Base-by-base conservation (phyloP, 1,140 invertebrate species). In the Brachionus manjavacas region DNA sequence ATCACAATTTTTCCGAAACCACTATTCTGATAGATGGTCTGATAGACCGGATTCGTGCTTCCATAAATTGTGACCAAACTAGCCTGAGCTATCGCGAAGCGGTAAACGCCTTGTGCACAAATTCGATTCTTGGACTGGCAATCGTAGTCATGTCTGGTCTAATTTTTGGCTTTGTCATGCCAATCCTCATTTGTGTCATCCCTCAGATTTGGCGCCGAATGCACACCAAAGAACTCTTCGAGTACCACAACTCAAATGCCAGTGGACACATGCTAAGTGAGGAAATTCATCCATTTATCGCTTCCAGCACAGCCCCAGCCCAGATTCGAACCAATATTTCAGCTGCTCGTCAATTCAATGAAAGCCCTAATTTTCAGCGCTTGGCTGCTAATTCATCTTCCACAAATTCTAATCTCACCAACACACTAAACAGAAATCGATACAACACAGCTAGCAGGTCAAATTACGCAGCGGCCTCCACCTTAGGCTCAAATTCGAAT, bases 341-440 rank as follows among this genome's bases (percentile, higher is more conserved):
- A 20, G 79, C 79, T 41, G 79, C 79, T 66, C 31, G 79, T 23
- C 79, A 81, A 23, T 81, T 81, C 31, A 81, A 81, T 81, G 79
- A 81, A 64, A 81, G 79, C 52, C 79, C 79, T 43, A 81, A 41
- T 46, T 81, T 81, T 64, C 79, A 81, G 28, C 79, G 79, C 43
- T 12, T 81, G 23, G 72, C 72, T 28, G 72, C 31, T 12, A 49
- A 46, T 76, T 76, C 72, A 3, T 76, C 72, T 25, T 76, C 72
- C 12, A 76, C 43, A 25, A 76, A 76, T n/a, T 52, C 72, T 25
- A 76, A 76, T 14, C 23, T 49, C 8, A 76, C 72, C 7, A 49
- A 46, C 25, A 49, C 72, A n/a, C 20, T 76, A 20, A 76, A 49
- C 72, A 23, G 72, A 49, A 76, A 76, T 76, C 16, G 72, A 4